phyloP scores from a whole-genome alignment of 1,140 invertebrate species.

The Ylistrum balloti region DNA sequence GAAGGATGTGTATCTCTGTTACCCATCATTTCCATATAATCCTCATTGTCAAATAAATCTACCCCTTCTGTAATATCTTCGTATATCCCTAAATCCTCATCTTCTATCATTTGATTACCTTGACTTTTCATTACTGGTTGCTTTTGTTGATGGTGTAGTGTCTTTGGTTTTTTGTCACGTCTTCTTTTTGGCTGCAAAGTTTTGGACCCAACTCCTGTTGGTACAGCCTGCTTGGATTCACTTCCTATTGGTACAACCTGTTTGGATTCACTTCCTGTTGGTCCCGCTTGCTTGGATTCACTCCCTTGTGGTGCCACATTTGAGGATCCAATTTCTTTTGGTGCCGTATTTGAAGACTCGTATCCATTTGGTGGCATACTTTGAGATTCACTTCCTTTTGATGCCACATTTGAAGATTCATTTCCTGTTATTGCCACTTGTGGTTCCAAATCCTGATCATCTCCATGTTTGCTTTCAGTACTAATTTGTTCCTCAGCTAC shows the following conservation, averaged over 20 bases:
- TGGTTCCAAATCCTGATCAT: not conserved
- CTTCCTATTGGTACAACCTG: not conserved
- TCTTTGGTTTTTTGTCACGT: not conserved
- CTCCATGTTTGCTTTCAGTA: not conserved
- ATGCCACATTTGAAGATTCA: not conserved
- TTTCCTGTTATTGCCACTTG: not conserved
- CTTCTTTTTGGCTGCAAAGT: not conserved
- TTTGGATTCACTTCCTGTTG: not conserved
- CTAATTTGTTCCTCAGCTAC: not conserved
- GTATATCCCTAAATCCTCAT: conserved; percentile 6
- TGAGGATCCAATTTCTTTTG: not conserved
- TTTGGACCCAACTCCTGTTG: not conserved
- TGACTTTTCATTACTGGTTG: not conserved
- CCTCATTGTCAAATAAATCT: not conserved
- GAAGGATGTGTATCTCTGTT: not conserved
- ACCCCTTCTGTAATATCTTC: not conserved
- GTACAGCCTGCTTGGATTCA: not conserved
- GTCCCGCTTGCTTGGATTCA: not conserved
- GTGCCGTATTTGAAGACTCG: not conserved
- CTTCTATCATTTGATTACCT: not conserved
- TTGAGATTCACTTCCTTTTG: not conserved
- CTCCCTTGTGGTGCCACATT: not conserved
- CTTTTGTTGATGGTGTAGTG: not conserved
- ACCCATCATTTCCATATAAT: conserved; percentile 25
- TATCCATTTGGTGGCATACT: not conserved